Conservation (phyloP, 1,140 invertebrate species). For the Drosophila sulfurigaster region DNA sequence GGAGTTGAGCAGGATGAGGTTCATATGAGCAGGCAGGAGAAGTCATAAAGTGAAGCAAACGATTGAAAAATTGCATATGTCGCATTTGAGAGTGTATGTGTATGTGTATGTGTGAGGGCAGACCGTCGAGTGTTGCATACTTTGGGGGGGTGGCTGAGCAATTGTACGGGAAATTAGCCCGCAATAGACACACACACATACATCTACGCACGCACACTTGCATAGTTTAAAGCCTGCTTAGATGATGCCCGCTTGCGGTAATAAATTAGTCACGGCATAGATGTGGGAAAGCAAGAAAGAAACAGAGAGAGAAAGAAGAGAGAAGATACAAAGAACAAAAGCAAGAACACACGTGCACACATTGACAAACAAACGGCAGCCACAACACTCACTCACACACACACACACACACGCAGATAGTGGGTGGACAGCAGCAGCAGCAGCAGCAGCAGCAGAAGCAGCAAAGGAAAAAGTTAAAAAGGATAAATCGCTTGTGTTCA, state of each 20-base stretch:
- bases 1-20: background rate
- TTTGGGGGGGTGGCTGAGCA: constrained; percentile 35
- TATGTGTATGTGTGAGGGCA: background rate
- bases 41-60: constrained; percentile 41
- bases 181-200: constrained; percentile 4
- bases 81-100: background rate
- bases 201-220: constrained; percentile 7
- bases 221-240: constrained; percentile 61
- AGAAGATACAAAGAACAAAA: constrained; percentile 32
- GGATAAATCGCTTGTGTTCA: constrained; percentile 84
- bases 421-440: constrained; percentile 54
- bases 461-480: constrained; percentile 79
- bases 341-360: constrained; percentile 29
- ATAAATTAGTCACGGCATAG: constrained; percentile 74
- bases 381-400: constrained; percentile 5
- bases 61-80: constrained; percentile 58
- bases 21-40: background rate
- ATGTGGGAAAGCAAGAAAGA: constrained; percentile 54
- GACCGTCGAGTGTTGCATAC: constrained; percentile 59
- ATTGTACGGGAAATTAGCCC: constrained; percentile 61
- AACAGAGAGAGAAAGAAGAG: constrained; percentile 22
- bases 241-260: constrained; percentile 67
- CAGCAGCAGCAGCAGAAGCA: constrained; percentile 22
- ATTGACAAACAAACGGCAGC: constrained; percentile 19
- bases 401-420: constrained; percentile 22